Base-by-base conservation (phyloP, 2,113 vertebrate species). In the Solea senegalensis region DNA sequence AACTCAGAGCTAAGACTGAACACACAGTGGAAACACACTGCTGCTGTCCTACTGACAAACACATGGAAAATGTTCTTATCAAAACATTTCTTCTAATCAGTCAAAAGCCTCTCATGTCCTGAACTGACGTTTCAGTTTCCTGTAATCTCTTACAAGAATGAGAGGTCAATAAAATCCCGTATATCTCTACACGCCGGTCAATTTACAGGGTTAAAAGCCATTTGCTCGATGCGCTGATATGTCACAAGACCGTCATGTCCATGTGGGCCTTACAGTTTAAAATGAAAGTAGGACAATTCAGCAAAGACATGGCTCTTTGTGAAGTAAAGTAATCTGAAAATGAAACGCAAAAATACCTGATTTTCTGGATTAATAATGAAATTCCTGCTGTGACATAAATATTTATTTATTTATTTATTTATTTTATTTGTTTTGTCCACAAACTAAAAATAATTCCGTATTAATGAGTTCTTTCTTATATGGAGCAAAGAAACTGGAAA, bases 11-110 rank as follows among this genome's bases (percentile, higher is more conserved):
- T 78, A 54, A 64, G 40, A 60, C 50, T 60, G 46, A 67, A 80
- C 67, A 60, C 69, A 76, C 72, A 76, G 51, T 72, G 66, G 69
- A 77, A 84, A 83, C 69, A 77, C 55, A 44, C 41, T 40, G 49
- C 9, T 15, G 68, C 9, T 15, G 68, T 55, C 59, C 56, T n/a
- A 55, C 21, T 68, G 68, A 64, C 64, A 78, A 83, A 66, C 41
- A 61, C 78, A 80, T 50, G 58, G 73, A 72, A 76, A 80, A 69
- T 60, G 72, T 40, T 57, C 2, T 8, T 77, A 64, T 69, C 74
- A 81, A 76, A 75, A 74, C 57, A 81, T 71, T 74, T 45, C 28
- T 11, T 66, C 57, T 58, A n/a, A 62, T 64, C 40, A 55, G 5
- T 34, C 34, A 34, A 21, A 21, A 73, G 46, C 68, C 39, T 13